Conservation (phyloP, 1,140 invertebrate species). For the Grapholita molesta region DNA sequence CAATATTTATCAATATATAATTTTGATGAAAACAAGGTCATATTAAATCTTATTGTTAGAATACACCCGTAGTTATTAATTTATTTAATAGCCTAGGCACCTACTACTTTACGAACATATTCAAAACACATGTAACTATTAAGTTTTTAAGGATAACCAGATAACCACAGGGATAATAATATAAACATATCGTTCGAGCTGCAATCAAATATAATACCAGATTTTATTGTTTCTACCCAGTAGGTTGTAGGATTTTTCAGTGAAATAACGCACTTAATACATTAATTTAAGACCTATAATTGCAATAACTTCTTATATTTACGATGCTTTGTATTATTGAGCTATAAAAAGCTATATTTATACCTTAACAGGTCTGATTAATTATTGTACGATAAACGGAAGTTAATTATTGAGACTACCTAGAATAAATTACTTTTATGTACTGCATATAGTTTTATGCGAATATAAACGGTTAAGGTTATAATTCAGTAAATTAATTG, state of each 20-base stretch:
- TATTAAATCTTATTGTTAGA: too few relatives aligned
- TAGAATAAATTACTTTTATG: neutral
- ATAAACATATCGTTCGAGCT: neutral
- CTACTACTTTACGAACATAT: neutral
- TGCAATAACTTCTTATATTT: neutral
- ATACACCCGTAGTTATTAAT: too few relatives aligned
- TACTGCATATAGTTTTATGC: neutral
- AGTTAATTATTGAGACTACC: neutral
- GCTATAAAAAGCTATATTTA: slow-evolving; percentile 6
- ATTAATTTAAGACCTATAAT: neutral
- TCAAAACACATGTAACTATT: neutral
- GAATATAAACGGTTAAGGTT: too few relatives aligned
- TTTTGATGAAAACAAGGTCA: too few relatives aligned
- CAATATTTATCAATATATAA: too few relatives aligned
- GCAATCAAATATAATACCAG: neutral
- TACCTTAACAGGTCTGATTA: neutral
- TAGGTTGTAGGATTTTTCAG: neutral
- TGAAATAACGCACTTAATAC: neutral
- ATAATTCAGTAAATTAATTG: too few relatives aligned
- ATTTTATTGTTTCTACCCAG: neutral
- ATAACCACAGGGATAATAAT: neutral
- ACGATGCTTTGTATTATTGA: neutral
- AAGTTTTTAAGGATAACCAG: neutral
- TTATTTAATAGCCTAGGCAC: too few relatives aligned
- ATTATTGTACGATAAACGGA: neutral